Evolutionary conservation across 2,797 vertebrate species (phyloP).

Genomic region (Peromyscus attwateri): DNA sequence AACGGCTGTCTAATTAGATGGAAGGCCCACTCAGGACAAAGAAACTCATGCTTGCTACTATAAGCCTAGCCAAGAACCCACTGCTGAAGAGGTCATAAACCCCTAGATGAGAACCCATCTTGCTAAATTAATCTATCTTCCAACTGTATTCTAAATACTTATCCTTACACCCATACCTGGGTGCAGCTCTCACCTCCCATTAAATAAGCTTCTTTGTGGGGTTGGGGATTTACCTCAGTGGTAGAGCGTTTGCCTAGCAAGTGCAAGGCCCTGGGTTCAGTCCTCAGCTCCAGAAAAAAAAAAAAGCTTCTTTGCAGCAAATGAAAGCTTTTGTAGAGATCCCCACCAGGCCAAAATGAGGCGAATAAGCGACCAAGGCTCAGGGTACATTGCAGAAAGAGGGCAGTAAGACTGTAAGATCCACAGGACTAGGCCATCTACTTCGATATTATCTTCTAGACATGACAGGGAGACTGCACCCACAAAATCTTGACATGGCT

Average conservation of each 20-base stretch:
- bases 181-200: not conserved
- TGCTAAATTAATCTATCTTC: not conserved
- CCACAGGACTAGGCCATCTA: not conserved
- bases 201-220: too few relatives aligned
- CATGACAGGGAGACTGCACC: not conserved
- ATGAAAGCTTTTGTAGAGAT: not conserved
- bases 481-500: not conserved
- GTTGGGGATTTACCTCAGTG: too few relatives aligned
- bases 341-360: not conserved
- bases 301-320: not conserved
- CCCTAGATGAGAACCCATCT: not conserved
- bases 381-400: not conserved
- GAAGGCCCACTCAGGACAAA: not conserved
- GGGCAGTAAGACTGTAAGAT: not conserved
- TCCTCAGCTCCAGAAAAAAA: too few relatives aligned
- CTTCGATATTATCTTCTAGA: not conserved
- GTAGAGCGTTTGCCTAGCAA: too few relatives aligned
- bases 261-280: too few relatives aligned
- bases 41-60: not conserved
- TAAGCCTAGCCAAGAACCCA: not conserved
- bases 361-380: not conserved
- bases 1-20: not conserved
- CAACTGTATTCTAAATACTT: not conserved
- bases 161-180: not conserved
- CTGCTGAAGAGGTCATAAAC: not conserved